Evolutionary conservation across 2,888 invertebrate species (phyloP).

Genomic region (Oscheius sp.): DNA sequence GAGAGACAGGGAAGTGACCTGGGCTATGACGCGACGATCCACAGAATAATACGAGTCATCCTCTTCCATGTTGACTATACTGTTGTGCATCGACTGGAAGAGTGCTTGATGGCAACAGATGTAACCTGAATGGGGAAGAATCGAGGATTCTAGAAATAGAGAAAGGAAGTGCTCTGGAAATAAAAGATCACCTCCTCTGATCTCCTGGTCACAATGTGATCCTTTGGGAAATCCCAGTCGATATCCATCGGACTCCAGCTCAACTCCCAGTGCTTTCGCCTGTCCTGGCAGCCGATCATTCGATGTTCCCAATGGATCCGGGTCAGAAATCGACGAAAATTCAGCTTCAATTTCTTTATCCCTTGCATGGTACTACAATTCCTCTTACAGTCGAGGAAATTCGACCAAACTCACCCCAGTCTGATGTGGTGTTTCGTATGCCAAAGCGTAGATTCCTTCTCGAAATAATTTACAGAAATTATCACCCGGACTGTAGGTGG

Average conservation of each 20-base stretch:
- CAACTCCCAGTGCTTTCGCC: background rate
- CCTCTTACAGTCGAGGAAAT: no score
- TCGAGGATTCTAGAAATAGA: no score
- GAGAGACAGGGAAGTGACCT: background rate
- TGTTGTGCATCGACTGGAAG: conserved; percentile 7
- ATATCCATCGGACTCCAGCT: conserved; percentile 20
- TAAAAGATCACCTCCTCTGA: background rate
- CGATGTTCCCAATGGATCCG: conserved; percentile 13
- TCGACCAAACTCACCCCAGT: background rate
- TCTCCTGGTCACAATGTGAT: conserved; percentile 19
- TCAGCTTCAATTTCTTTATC: conserved; percentile 1
- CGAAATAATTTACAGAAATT: background rate
- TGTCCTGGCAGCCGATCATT: background rate
- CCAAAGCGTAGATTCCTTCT: background rate
- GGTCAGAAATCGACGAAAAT: background rate
- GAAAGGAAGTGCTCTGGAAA: no score
- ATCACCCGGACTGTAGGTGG: background rate
- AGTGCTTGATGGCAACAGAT: background rate
- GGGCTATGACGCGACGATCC: background rate
- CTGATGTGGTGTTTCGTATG: conserved; percentile 22
- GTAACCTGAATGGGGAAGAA: background rate
- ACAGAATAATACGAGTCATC: background rate
- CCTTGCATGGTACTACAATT: conserved; percentile 5
- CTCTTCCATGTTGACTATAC: background rate
- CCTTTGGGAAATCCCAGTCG: conserved; percentile 10